These are phyloP conservation scores for Rhopilema esculentum DNA, from an alignment of 30 jellyfish, hydroid and myxozoan species.

Conservation along the genomic window DNA sequence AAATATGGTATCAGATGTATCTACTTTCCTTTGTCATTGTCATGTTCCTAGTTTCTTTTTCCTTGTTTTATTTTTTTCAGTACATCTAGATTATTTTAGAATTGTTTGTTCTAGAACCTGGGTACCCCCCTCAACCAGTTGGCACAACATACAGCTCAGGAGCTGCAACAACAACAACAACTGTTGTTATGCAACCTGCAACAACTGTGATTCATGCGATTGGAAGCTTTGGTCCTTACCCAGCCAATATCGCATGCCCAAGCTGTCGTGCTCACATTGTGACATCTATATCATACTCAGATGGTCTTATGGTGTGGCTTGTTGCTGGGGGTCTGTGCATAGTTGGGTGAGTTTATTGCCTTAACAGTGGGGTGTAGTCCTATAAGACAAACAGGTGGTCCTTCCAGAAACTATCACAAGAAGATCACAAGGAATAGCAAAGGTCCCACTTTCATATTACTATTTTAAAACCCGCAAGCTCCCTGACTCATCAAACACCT, in stretches of 20 bases:
- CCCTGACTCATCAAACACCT: too few species aligned
- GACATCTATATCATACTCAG: constrained; percentile 13
- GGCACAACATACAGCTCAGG: not conserved
- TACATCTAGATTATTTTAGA: too few species aligned
- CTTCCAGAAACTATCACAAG: too few species aligned
- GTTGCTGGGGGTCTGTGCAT: constrained; percentile 58
- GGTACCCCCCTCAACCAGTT: constrained; percentile 53
- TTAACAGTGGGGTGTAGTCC: too few species aligned
- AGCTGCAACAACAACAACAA: constrained; percentile 12
- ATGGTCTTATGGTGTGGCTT: constrained; percentile 66
- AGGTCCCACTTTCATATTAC: too few species aligned
- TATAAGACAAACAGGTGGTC: too few species aligned
- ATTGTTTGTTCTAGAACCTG: constrained; percentile 16
- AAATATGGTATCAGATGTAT: too few species aligned
- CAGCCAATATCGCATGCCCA: constrained; percentile 45
- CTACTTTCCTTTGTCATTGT: too few species aligned
- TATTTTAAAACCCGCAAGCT: too few species aligned
- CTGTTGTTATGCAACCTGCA: constrained; percentile 33
- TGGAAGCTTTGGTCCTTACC: constrained; percentile 22
- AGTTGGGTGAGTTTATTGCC: constrained; percentile 39
- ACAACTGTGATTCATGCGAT: constrained; percentile 25
- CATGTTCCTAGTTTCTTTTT: too few species aligned
- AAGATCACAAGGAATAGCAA: too few species aligned
- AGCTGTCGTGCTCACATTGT: constrained; percentile 59
- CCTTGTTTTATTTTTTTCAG: too few species aligned